phyloP scores from a whole-genome alignment of 2,888 invertebrate species.

The Latrodectus hesperus region DNA sequence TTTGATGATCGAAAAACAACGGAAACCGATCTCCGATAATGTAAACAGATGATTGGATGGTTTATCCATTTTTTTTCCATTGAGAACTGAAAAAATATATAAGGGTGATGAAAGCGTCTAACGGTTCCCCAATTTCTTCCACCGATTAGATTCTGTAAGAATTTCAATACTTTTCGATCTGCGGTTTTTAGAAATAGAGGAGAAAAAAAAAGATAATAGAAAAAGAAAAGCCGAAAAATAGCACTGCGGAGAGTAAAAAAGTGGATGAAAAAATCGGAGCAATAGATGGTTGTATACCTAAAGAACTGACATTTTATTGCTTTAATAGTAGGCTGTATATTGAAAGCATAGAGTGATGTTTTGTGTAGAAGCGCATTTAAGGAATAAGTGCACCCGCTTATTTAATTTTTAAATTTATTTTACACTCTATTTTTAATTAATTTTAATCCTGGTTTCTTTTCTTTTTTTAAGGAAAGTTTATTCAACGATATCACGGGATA shows the following conservation, averaged over 20 bases:
- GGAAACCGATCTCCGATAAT: slow-evolving; percentile 59
- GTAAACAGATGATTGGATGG: slow-evolving; percentile 64
- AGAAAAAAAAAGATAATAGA: neutral
- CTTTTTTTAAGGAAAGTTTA: too few species aligned
- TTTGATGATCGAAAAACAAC: slow-evolving; percentile 48
- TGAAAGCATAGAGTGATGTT: slow-evolving; percentile 15
- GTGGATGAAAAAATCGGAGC: slow-evolving; percentile 6
- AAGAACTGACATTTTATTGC: slow-evolving; percentile 44
- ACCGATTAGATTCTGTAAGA: slow-evolving; percentile 49
- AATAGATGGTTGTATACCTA: slow-evolving; percentile 28
- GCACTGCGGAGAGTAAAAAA: neutral
- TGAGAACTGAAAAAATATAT: too few species aligned
- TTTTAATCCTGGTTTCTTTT: too few species aligned
- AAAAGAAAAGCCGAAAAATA: slow-evolving; percentile 10
- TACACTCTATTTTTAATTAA: too few species aligned
- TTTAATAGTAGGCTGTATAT: slow-evolving; percentile 1
- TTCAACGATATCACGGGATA: too few species aligned
- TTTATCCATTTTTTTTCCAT: slow-evolving; percentile 19
- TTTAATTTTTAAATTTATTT: neutral
- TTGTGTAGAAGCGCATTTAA: slow-evolving; percentile 10
- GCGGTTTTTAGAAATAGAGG: slow-evolving; percentile 17
- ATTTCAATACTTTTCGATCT: slow-evolving; percentile 60
- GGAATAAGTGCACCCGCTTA: neutral
- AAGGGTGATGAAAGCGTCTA: too few species aligned
- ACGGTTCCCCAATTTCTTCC: slow-evolving; percentile 38